Percentiles rank a stretch among this genome's conserved stretches.
Evolutionary conservation across 2,888 invertebrate species (phyloP).

Genomic region (Cataglyphis rosenhaueri): DNA sequence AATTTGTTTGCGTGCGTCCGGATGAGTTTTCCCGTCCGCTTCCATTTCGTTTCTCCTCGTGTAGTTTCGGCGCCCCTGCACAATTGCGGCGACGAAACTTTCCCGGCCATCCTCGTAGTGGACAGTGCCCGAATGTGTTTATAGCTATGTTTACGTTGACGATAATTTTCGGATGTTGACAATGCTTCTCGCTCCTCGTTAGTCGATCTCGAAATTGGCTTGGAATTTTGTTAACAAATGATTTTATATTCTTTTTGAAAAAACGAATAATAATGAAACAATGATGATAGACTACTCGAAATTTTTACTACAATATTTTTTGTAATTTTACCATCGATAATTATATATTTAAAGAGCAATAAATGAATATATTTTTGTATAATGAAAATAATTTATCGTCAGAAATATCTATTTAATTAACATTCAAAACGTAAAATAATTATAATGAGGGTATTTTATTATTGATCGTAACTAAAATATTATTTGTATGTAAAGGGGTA

Average conservation of each 20-base stretch:
- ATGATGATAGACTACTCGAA: neutral
- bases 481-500: neutral
- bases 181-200: conserved; percentile 52
- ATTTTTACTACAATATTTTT: neutral
- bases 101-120: conserved; percentile 76
- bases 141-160: conserved; percentile 78
- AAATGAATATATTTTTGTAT: conserved; percentile 12
- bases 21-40: conserved; percentile 37
- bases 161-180: conserved; percentile 66
- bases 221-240: conserved; percentile 2
- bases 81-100: conserved; percentile 70
- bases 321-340: neutral
- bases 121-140: conserved; percentile 77
- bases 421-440: conserved; percentile 1
- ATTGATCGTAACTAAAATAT: conserved; percentile 1
- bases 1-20: conserved; percentile 37
- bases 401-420: conserved; percentile 25
- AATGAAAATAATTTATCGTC: neutral
- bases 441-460: conserved; percentile 9
- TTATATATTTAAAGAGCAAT: neutral
- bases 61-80: conserved; percentile 12
- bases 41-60: conserved; percentile 11
- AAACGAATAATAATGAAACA: neutral
- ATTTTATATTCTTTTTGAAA: neutral
- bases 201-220: neutral